Evolutionary conservation across 1,140 invertebrate species (phyloP).

Genomic region (Drosophila ercepeae): DNA sequence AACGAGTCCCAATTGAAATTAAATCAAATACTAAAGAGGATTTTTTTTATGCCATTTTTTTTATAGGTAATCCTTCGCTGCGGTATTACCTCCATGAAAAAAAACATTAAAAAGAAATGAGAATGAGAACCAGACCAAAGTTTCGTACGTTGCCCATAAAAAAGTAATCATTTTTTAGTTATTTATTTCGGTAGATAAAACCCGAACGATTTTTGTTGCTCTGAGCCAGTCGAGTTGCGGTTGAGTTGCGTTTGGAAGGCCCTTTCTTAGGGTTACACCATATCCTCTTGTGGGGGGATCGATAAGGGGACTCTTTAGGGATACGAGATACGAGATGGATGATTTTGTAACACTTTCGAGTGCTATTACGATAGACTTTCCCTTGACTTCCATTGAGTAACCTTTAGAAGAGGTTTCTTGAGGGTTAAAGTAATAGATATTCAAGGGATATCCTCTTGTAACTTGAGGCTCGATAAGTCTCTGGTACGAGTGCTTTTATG

Average conservation of each 20-base stretch:
- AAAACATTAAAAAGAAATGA: slow-evolving; percentile 37
- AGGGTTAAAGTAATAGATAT: too few species aligned
- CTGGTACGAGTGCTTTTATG: too few species aligned
- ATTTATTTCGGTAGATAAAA: slow-evolving; percentile 38
- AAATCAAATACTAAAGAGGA: slow-evolving; percentile 14
- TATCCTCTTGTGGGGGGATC: slow-evolving; percentile 1
- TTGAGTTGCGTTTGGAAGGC: slow-evolving; percentile 23
- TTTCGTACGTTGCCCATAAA: slow-evolving; percentile 33
- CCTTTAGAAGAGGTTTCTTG: neutral
- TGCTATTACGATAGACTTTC: neutral
- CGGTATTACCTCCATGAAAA: slow-evolving; percentile 17
- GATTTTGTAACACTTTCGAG: neutral
- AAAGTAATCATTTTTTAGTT: slow-evolving; percentile 40
- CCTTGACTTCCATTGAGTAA: neutral
- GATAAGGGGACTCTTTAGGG: too few species aligned
- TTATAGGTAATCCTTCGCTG: slow-evolving; percentile 12
- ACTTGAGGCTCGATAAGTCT: too few species aligned
- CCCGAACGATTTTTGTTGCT: slow-evolving; percentile 14
- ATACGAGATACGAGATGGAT: neutral
- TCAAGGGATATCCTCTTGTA: slow-evolving; percentile 9
- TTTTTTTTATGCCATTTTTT: slow-evolving; percentile 4
- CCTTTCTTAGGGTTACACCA: slow-evolving; percentile 17
- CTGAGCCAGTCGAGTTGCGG: neutral
- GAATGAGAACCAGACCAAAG: slow-evolving; percentile 36
- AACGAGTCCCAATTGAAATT: slow-evolving; percentile 7